A percentile compares a stretch with the other conserved stretches of the same genome.
Conservation (phyloP, 2,888 invertebrate genomes). For the Sarcophaga variegata region DNA sequence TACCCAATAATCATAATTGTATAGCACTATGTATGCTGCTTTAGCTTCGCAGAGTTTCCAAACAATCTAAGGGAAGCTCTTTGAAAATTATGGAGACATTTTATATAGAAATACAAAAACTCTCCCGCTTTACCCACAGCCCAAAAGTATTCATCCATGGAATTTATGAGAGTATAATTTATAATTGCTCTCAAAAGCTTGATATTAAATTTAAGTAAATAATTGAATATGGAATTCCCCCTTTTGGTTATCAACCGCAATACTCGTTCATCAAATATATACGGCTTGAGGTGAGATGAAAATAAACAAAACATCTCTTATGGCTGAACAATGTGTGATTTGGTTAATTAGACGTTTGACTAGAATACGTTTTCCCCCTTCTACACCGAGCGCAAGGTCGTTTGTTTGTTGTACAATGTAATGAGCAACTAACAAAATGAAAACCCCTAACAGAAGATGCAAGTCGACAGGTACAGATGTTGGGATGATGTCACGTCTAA, state of each 20-base stretch:
- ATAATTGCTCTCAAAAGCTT: too few relatives aligned
- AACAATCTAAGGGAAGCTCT: too few relatives aligned
- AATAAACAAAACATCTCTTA: conserved; percentile 50
- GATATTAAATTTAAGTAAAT: too few relatives aligned
- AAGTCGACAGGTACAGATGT: conserved; percentile 31
- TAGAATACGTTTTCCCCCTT: conserved; percentile 27
- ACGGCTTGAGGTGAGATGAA: conserved; percentile 10
- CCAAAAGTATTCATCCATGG: too few relatives aligned
- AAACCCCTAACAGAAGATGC: conserved; percentile 42
- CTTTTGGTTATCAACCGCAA: background rate
- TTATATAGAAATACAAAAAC: too few relatives aligned
- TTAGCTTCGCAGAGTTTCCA: too few relatives aligned
- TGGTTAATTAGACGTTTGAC: conserved; percentile 23
- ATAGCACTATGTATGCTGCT: too few relatives aligned
- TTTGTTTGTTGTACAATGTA: conserved; percentile 29
- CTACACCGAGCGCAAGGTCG: conserved; percentile 66
- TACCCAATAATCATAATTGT: too few relatives aligned
- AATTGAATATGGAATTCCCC: conserved; percentile 23
- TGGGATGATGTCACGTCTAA: conserved; percentile 61
- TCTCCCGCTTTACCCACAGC: too few relatives aligned
- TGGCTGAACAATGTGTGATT: conserved; percentile 14
- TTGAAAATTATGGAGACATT: too few relatives aligned
- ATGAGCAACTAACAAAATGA: background rate
- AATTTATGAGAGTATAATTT: too few relatives aligned
- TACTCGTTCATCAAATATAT: conserved; percentile 4